Evolutionary conservation across 2,888 invertebrate genomes (phyloP).

Genomic region (Rhogogaster chlorosoma): DNA sequence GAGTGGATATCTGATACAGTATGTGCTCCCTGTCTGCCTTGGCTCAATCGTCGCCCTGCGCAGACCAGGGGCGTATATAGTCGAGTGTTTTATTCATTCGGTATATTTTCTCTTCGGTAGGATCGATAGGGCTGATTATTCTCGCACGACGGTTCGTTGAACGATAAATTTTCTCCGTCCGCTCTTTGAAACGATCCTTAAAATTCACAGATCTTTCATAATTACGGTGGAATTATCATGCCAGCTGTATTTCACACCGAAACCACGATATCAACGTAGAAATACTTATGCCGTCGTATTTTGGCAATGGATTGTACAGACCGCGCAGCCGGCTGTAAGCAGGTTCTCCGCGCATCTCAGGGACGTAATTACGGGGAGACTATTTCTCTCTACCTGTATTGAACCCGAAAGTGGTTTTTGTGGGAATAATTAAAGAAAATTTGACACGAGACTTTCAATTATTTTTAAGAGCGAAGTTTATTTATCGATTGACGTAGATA

Average conservation of each 20-base stretch:
- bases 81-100: neutral
- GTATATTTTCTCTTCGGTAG: neutral
- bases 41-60: constrained; percentile 31
- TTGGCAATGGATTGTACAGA: neutral
- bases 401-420: neutral
- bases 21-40: neutral
- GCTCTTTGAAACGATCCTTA: neutral
- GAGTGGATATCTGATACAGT: constrained; percentile 6
- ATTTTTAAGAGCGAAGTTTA: too few species aligned
- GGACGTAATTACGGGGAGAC: neutral
- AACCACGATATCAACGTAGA: neutral
- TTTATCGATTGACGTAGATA: too few species aligned
- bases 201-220: neutral
- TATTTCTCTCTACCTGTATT: neutral
- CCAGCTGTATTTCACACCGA: too few species aligned
- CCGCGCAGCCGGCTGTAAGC: neutral
- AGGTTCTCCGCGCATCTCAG: constrained; percentile 17
- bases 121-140: neutral
- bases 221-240: neutral
- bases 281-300: neutral
- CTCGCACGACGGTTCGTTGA: neutral
- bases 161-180: neutral
- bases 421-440: too few species aligned
- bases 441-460: neutral
- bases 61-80: constrained; percentile 41